Evolutionary conservation across 1,140 invertebrate genomes (phyloP).

Genomic region (Pseudomyrmex pallidus): DNA sequence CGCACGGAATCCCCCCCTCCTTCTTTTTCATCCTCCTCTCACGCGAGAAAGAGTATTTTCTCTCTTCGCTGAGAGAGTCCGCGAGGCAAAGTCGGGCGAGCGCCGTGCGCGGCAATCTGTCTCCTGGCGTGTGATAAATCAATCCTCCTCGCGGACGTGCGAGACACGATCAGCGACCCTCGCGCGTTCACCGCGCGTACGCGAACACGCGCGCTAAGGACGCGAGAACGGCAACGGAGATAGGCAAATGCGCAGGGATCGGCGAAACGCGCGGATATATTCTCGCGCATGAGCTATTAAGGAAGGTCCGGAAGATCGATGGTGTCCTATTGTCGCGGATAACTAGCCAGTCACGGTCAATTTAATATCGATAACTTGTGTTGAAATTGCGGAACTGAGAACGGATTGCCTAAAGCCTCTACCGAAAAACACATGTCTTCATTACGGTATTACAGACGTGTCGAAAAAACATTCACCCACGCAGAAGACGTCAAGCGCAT

Average conservation of each 20-base stretch:
- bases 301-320: constrained; percentile 61
- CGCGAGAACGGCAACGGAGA: constrained; percentile 18
- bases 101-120: constrained; percentile 78
- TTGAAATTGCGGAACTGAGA: background rate
- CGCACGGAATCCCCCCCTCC: constrained; percentile 48
- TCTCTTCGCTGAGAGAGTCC: constrained; percentile 29
- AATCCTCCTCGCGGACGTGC: constrained; percentile 79
- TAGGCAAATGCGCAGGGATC: constrained; percentile 28
- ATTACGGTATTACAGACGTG: constrained; percentile 69
- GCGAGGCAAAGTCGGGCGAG: constrained; percentile 62
- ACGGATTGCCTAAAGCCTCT: constrained; percentile 39
- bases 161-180: constrained; percentile 77
- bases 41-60: constrained; percentile 38
- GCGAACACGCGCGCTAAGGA: constrained; percentile 25
- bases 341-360: constrained; percentile 59
- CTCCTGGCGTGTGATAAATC: constrained; percentile 82
- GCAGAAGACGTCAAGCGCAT: constrained; percentile 53
- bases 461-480: constrained; percentile 71
- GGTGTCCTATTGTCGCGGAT: constrained; percentile 56
- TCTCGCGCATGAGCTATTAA: constrained; percentile 58
- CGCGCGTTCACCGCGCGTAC: constrained; percentile 61
- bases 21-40: constrained; percentile 39
- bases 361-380: constrained; percentile 69
- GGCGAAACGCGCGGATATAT: constrained; percentile 22
- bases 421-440: constrained; percentile 46